Conservation (phyloP, 2,113 vertebrate species). For the Recurvirostra avosetta region DNA sequence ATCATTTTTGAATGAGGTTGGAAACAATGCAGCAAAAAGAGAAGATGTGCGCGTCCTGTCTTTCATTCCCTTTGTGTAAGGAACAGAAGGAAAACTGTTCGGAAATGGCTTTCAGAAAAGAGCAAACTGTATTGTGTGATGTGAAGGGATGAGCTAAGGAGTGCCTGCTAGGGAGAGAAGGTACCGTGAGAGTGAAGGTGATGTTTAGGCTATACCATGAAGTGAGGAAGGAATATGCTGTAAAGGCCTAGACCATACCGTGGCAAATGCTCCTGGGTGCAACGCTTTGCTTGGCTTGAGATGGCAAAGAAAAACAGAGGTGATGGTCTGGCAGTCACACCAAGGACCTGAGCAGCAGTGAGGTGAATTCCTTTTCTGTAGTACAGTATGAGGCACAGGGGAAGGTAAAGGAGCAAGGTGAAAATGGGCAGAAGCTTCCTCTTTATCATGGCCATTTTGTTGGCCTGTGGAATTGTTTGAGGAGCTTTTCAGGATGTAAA, state of each 20-base stretch:
- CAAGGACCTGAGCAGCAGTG: not conserved
- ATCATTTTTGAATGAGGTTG: accelerated
- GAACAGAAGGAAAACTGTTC: not conserved
- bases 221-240: not conserved
- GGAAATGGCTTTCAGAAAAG: not conserved
- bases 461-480: not conserved
- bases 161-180: not conserved
- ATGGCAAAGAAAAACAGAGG: not conserved
- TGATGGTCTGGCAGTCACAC: not conserved
- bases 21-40: not conserved
- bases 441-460: accelerated
- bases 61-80: not conserved
- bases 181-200: not conserved
- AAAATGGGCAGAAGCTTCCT: not conserved
- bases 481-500: not conserved
- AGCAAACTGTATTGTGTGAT: accelerated
- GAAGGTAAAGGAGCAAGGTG: not conserved
- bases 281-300: not conserved
- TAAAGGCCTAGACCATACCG: accelerated
- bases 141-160: not conserved
- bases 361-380: accelerated
- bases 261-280: not conserved
- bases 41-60: accelerated
- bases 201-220: not conserved
- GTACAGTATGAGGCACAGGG: accelerated